phyloP scores from a whole-genome alignment of 2,888 invertebrate species.

The Ectemnius continuus region DNA sequence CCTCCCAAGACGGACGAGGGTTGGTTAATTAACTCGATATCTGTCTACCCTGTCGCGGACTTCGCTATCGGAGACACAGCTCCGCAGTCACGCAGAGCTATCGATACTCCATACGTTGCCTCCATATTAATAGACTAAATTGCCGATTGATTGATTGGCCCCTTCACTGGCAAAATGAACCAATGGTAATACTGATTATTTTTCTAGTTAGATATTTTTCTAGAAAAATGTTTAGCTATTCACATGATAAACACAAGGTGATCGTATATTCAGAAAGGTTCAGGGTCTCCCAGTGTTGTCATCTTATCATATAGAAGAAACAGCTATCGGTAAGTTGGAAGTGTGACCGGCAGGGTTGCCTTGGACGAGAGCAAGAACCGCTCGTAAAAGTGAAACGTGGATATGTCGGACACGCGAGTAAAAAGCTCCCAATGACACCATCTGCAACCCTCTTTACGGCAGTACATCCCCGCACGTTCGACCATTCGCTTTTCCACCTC shows the following conservation, averaged over 20 bases:
- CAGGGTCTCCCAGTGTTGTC: not conserved
- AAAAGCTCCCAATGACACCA: constrained; percentile 65
- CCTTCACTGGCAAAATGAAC: too few species aligned
- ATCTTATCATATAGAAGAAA: constrained; percentile 17
- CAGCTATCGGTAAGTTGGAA: constrained; percentile 2
- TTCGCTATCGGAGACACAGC: constrained; percentile 12
- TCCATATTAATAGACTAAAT: too few species aligned
- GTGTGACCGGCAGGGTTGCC: constrained; percentile 22
- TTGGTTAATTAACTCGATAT: constrained; percentile 62
- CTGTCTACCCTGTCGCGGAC: constrained; percentile 36
- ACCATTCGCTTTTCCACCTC: constrained; percentile 30
- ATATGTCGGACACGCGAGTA: constrained; percentile 61
- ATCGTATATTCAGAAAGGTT: constrained; percentile 27
- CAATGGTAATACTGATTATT: not conserved
- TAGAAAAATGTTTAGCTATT: not conserved
- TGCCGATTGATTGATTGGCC: too few species aligned
- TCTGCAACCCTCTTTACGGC: constrained; percentile 65
- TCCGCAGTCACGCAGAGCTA: too few species aligned
- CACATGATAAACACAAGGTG: constrained; percentile 24
- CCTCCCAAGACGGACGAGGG: constrained; percentile 27
- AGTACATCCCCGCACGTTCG: constrained; percentile 47
- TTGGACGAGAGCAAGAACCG: constrained; percentile 53
- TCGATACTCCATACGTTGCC: too few species aligned
- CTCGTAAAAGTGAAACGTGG: constrained; percentile 63
- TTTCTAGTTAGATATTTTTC: not conserved